Evolutionary conservation across 2,888 invertebrate genomes (phyloP), one percentile per base, ranked within the genome.

Genomic region (Andrena chrysosceles): DNA sequence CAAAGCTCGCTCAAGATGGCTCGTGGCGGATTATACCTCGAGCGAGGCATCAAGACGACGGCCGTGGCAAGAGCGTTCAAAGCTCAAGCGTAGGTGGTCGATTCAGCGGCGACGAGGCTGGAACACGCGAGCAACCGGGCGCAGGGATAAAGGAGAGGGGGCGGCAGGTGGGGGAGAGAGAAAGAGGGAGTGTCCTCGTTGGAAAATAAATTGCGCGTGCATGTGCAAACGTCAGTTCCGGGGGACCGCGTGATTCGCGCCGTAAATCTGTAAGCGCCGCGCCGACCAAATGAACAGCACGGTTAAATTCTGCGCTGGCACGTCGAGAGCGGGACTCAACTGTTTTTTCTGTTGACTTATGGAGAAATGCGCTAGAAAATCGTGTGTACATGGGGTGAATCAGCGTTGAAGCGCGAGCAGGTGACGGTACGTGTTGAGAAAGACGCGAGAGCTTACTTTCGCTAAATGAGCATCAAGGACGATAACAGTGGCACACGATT

Each of bases 221-320:
- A 72, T 70, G 78, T 74, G 70, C 71, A 73, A 81, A 67, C 81
- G 72, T 75, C 69, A 71, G 73, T 79, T 72, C 67, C 68, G 71
- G 35, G 20, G 42, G 31, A 48, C 64, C 48, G 67, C 70, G 75
- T 60, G 80, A 74, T 84, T 77, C 78, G 66, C 74, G 62, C 77
- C 70, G 82, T 81, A 87, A 86, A 88, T 85, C 72, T 81, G 62
- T 33, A 83, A 84, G 76, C 83, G 87, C 84, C 83, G 79, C 81
- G 75, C 60, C 79, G 85, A 85, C 86, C 81, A 90, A 90, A 91
- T 87, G 90, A 91, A 90, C 91, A 91, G 91, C 90, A 90, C 83
- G 89, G 90, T 49, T 33, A 49, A 73, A 73, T 56, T 77, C 72
- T 49, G 31, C 49, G n/a, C 59, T 64, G 16, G 13, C 31, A 16